These are phyloP conservation scores for Phenacoccus solenopsis DNA, from an alignment of 1,140 invertebrate species.

Conservation along the genomic window DNA sequence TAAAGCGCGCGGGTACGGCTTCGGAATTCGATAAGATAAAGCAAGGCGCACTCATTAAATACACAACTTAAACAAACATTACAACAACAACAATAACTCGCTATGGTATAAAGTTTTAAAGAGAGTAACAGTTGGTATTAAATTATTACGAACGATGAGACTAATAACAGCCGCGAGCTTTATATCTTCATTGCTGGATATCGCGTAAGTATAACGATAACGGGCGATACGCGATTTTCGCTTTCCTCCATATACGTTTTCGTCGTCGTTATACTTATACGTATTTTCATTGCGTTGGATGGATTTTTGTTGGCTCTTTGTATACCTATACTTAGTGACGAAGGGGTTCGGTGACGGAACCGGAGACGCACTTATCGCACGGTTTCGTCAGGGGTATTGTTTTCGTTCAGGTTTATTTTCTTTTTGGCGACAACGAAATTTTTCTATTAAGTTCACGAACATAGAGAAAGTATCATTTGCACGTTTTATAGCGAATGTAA, in stretches of 20 bases:
- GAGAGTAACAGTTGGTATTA: conserved; percentile 1
- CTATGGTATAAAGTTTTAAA: neutral
- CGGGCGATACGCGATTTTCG: neutral
- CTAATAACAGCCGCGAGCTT: conserved; percentile 1
- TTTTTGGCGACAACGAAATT: no score
- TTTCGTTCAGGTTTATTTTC: no score
- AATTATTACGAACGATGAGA: neutral
- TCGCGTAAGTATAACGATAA: neutral
- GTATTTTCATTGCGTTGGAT: neutral
- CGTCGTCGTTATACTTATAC: neutral
- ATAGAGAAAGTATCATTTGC: no score
- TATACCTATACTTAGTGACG: no score
- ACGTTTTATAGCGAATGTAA: no score
- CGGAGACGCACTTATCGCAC: no score
- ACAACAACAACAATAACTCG: neutral
- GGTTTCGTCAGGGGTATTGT: no score
- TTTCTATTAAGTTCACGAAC: no score
- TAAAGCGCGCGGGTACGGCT: neutral
- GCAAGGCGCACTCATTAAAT: neutral
- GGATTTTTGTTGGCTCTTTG: neutral
- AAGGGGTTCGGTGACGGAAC: no score
- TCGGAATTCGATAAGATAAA: neutral
- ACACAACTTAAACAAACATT: conserved; percentile 3
- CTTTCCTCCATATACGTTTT: no score
- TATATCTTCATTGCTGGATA: neutral